Evolutionary conservation across 2,797 vertebrate species (phyloP).

Genomic region (Petrocephalus sullivani): DNA sequence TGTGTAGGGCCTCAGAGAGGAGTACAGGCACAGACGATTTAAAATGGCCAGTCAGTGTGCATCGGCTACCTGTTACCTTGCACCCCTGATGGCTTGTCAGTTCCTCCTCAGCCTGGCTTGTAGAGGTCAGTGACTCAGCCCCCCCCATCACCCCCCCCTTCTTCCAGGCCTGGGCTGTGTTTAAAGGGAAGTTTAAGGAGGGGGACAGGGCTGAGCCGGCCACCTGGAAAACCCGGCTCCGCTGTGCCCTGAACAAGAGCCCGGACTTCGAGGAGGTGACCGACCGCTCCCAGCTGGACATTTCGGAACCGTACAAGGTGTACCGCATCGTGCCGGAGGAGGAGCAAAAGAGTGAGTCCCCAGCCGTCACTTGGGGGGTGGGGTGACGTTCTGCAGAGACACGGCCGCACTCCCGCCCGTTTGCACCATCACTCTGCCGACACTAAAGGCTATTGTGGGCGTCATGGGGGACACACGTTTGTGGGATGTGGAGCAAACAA

Average conservation of each 20-base stretch:
- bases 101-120: neutral
- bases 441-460: neutral
- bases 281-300: constrained; percentile 93
- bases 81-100: neutral
- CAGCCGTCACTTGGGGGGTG: neutral
- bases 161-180: constrained; percentile 89
- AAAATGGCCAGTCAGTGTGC: neutral
- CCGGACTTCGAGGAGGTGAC: constrained; percentile 97
- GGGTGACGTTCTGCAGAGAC: neutral
- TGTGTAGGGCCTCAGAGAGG: neutral
- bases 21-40: neutral
- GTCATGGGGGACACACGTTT: neutral
- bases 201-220: constrained; percentile 95
- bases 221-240: constrained; percentile 96
- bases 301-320: constrained; percentile 97
- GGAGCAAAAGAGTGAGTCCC: constrained; percentile 85
- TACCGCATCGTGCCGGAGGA: constrained; percentile 94
- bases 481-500: neutral
- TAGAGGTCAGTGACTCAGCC: neutral
- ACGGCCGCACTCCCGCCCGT: neutral
- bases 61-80: neutral
- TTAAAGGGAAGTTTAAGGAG: constrained; percentile 98
- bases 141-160: neutral
- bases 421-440: neutral
- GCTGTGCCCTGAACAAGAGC: constrained; percentile 97